Percentiles rank a stretch among this genome's conserved stretches.
Conservation (phyloP, 1,140 invertebrate species). For the Bombus turneri region DNA sequence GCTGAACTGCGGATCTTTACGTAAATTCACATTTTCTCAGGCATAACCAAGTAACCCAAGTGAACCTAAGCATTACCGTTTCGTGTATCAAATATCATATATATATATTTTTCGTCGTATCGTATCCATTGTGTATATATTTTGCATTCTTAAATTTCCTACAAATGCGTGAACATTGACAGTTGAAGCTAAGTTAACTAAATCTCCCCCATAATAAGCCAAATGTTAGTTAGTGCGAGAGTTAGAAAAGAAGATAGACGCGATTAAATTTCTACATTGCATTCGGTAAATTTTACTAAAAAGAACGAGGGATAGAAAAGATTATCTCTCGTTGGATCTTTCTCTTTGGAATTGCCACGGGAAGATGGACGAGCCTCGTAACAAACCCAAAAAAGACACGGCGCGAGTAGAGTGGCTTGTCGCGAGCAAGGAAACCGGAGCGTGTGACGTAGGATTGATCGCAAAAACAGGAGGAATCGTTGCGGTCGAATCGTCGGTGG, state of each 20-base stretch:
- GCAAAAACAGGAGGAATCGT: conserved; percentile 18
- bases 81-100: too few species aligned
- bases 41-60: too few species aligned
- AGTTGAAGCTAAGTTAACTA: neutral
- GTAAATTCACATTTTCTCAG: neutral
- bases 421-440: conserved; percentile 4
- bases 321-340: neutral
- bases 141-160: neutral
- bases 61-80: too few species aligned
- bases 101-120: too few species aligned
- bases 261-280: neutral
- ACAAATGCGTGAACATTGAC: neutral
- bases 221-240: neutral
- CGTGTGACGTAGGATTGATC: conserved; percentile 27
- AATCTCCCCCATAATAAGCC: neutral
- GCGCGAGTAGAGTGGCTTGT: neutral
- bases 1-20: neutral
- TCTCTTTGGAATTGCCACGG: neutral
- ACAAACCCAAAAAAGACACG: neutral
- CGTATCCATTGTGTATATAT: too few species aligned
- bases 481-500: conserved; percentile 6
- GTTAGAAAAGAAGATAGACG: neutral
- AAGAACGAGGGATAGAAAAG: neutral
- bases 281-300: neutral
- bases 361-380: neutral